Base-by-base conservation (phyloP, 2,888 invertebrate species). In the Arrhopalites spinosus region DNA sequence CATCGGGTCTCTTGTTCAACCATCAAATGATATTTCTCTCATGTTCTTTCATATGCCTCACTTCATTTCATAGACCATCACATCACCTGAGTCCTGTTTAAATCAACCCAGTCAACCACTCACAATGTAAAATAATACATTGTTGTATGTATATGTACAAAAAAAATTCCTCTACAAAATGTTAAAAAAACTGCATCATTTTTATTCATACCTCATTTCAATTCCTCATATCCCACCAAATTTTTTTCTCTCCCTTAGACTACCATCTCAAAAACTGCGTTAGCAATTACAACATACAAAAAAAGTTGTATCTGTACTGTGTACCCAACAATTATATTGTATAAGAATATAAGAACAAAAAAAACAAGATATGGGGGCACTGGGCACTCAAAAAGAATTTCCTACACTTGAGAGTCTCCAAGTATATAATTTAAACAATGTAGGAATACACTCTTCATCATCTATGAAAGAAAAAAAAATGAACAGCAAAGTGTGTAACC, bases 101-200 rank as follows among this genome's bases (percentile, higher is more conserved):
- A 45, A 66, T 45, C 45, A 43, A 66, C n/a, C 43, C 20, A 36
- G 23, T 23, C 11, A n/a, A 43, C 36, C 23, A 66, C 43, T 66
- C 36, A n/a, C n/a, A n/a, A n/a, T n/a, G n/a, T n/a, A n/a, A n/a
- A n/a, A n/a, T n/a, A n/a, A n/a, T n/a, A n/a, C n/a, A n/a, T n/a
- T n/a, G n/a, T n/a, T n/a, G n/a, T 1, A 66, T 15, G 30, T 45
- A 43, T 3, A 66, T 23, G 20, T n/a, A 30, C 36, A 11, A 68
- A 68, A 69, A 69, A 25, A 69, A 45, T 69, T n/a, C n/a, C n/a
- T n/a, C 69, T 29, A 69, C 69, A 69, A 47, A 69, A 17, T 69
- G 45, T 45, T 67, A 23, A 36, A 3, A 23, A n/a, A 43, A 45
- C 27, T 25, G 17, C 13, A 23, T 23, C 47, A 29, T 23, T 67